Percentiles rank a stretch among this genome's conserved stretches.
phyloP scores from a whole-genome alignment of 2,797 vertebrate species.

The Pitangus sulphuratus region DNA sequence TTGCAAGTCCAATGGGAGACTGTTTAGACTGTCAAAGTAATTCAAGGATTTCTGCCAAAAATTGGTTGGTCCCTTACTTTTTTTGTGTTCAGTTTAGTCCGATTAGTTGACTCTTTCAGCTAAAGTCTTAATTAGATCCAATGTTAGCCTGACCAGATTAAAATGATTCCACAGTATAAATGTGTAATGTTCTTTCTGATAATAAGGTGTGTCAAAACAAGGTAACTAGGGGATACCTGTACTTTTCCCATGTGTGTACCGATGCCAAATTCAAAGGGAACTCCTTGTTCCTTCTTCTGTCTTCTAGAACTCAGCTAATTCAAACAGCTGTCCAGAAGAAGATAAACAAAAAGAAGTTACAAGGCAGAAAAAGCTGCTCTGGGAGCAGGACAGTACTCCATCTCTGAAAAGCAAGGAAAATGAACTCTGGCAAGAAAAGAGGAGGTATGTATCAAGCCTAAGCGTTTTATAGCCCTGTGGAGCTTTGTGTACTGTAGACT shows the following conservation, averaged over 20 bases:
- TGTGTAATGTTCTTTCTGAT: neutral
- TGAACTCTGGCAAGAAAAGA: constrained; percentile 37
- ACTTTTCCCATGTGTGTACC: neutral
- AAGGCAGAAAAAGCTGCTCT: constrained; percentile 60
- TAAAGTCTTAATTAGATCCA: neutral
- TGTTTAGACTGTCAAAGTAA: neutral
- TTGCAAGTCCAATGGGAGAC: neutral
- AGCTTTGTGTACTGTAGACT: neutral
- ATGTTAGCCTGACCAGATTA: neutral
- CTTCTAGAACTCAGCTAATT: constrained; percentile 64
- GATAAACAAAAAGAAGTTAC: constrained; percentile 70
- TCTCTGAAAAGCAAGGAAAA: constrained; percentile 46
- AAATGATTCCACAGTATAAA: neutral
- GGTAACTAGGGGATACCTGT: neutral
- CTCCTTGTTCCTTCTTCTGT: neutral
- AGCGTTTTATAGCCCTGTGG: neutral
- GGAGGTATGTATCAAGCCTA: constrained; percentile 52
- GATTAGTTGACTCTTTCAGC: neutral
- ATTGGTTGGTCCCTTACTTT: neutral
- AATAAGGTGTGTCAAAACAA: neutral
- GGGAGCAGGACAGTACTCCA: constrained; percentile 12
- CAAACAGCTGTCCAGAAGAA: constrained; percentile 63
- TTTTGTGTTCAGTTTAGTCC: neutral
- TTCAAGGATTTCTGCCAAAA: neutral
- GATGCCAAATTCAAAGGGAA: neutral